These are phyloP conservation scores for Drosophila acutilabella DNA, from an alignment of 2,888 invertebrate species.

Conservation along the genomic window DNA sequence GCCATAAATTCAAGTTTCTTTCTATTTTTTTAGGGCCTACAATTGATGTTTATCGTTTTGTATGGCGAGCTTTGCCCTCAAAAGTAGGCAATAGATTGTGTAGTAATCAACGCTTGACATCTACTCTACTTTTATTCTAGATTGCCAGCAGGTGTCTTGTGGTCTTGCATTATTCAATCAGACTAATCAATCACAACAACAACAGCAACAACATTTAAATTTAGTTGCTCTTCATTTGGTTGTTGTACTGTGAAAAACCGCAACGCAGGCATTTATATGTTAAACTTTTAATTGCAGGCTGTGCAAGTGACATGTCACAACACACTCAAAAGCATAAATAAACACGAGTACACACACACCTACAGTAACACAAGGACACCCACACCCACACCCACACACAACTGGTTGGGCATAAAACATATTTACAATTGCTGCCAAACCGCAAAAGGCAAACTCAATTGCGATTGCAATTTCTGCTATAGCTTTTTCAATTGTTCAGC, in stretches of 20 bases:
- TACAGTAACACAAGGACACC: neutral
- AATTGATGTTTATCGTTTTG: slow-evolving; percentile 63
- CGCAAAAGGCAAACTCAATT: slow-evolving; percentile 71
- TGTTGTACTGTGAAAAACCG: slow-evolving; percentile 51
- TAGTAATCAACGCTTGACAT: slow-evolving; percentile 27
- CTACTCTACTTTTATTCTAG: slow-evolving; percentile 16
- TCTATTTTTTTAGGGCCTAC: slow-evolving; percentile 20
- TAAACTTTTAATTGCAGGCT: slow-evolving; percentile 70
- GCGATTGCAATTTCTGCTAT: slow-evolving; percentile 48
- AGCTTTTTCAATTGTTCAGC: slow-evolving; percentile 31
- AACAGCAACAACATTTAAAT: slow-evolving; percentile 10
- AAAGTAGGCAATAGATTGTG: slow-evolving; percentile 35
- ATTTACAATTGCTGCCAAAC: slow-evolving; percentile 63
- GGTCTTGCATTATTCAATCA: slow-evolving; percentile 61
- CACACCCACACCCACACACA: too few relatives aligned
- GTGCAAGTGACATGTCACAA: slow-evolving; percentile 67
- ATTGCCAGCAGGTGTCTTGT: slow-evolving; percentile 67
- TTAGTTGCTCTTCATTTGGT: slow-evolving; percentile 24
- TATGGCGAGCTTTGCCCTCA: neutral
- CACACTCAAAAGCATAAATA: slow-evolving; percentile 35
- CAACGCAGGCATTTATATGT: slow-evolving; percentile 66
- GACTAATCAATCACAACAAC: slow-evolving; percentile 67
- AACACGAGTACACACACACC: slow-evolving; percentile 13
- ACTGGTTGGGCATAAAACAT: slow-evolving; percentile 13
- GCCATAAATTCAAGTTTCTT: slow-evolving; percentile 54